Evolutionary conservation across 2,888 invertebrate genomes (phyloP).

Genomic region (Strigamia crassipes): DNA sequence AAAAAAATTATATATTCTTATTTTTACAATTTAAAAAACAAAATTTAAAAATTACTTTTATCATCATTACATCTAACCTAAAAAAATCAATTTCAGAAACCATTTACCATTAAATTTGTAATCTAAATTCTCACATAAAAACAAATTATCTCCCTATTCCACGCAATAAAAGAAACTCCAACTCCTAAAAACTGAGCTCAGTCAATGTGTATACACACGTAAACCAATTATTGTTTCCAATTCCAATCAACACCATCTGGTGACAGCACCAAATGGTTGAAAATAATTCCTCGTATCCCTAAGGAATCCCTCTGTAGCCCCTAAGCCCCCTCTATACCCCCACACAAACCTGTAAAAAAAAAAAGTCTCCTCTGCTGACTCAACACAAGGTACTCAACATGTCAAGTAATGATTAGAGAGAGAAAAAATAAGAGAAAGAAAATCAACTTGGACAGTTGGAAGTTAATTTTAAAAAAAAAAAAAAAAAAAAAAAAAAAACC

Average conservation of each 20-base stretch:
- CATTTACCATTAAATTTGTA: too few species aligned
- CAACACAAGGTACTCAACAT: conserved; percentile 34
- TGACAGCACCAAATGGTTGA: conserved; percentile 25
- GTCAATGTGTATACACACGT: not conserved
- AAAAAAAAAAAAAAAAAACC: too few species aligned
- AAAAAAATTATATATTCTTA: too few species aligned
- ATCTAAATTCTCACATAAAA: too few species aligned
- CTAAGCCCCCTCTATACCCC: not conserved
- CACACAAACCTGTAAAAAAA: not conserved
- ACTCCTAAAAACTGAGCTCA: not conserved
- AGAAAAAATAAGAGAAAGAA: not conserved
- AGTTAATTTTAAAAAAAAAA: conserved; percentile 25
- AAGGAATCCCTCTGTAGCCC: not conserved
- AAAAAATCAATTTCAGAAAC: too few species aligned
- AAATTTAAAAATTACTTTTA: too few species aligned
- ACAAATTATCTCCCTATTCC: too few species aligned
- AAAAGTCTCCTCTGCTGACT: conserved; percentile 18
- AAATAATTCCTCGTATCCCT: conserved; percentile 2
- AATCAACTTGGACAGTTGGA: not conserved
- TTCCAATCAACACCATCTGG: conserved; percentile 34
- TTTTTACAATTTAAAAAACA: too few species aligned
- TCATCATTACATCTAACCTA: too few species aligned
- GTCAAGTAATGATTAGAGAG: conserved; percentile 24
- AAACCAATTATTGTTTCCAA: conserved; percentile 29
- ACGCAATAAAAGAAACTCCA: not conserved